Conservation (phyloP, 1,140 invertebrate genomes). For the Euschistus heros region DNA sequence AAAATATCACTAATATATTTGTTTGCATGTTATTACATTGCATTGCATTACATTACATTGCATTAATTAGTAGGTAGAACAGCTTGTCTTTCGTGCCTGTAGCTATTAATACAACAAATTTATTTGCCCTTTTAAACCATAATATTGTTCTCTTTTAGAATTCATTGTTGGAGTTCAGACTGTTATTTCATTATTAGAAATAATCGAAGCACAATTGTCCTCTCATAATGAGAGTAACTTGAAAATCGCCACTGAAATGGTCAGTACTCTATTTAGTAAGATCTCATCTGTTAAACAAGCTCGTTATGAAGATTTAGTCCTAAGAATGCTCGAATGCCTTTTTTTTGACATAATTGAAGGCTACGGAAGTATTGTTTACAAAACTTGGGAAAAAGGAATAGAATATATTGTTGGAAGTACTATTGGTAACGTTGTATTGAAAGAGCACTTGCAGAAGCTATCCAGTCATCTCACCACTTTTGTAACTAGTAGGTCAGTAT, state of each 20-base stretch:
- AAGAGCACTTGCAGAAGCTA: neutral
- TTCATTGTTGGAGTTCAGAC: constrained; percentile 10
- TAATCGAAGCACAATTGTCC: neutral
- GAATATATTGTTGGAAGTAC: neutral
- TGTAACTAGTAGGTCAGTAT: neutral
- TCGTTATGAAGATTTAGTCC: neutral
- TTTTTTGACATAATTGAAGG: neutral
- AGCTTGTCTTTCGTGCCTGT: too few relatives aligned
- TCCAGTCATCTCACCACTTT: neutral
- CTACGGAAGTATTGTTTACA: neutral
- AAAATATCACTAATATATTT: too few relatives aligned
- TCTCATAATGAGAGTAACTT: neutral
- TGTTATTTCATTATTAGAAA: neutral
- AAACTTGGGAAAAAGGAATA: constrained; percentile 2
- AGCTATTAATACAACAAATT: too few relatives aligned
- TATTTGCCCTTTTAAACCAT: too few relatives aligned
- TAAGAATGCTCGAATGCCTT: neutral
- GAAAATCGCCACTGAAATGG: neutral
- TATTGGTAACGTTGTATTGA: neutral
- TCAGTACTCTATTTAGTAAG: neutral
- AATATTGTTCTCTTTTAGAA: constrained; percentile 8
- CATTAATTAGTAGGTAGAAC: too few relatives aligned
- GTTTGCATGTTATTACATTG: too few relatives aligned
- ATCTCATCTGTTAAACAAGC: neutral
- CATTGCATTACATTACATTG: too few relatives aligned